Evolutionary conservation across 2,797 vertebrate species (phyloP).

Genomic region (Lepidocolaptes lacrymiger): DNA sequence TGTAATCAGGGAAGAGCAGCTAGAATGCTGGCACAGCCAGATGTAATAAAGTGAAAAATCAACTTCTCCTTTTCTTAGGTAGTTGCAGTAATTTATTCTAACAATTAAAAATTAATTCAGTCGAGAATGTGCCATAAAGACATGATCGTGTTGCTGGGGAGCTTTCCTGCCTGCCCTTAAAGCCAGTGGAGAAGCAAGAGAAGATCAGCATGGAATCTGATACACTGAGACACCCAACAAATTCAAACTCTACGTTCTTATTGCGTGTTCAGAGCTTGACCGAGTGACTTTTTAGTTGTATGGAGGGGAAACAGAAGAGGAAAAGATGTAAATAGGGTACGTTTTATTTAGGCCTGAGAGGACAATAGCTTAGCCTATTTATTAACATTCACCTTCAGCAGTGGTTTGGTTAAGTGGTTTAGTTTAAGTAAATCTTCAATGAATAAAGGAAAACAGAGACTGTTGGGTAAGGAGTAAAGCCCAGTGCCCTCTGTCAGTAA

Average conservation of each 20-base stretch:
- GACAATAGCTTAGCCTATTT: neutral
- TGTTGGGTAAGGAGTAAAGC: neutral
- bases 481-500: neutral
- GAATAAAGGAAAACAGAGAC: neutral
- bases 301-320: neutral
- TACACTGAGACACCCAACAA: neutral
- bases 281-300: neutral
- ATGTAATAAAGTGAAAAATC: conserved; percentile 37
- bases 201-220: neutral
- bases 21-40: neutral
- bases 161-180: neutral
- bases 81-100: conserved; percentile 19
- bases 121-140: neutral
- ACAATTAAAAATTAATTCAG: conserved; percentile 7
- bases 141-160: neutral
- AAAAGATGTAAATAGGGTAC: neutral
- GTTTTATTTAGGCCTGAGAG: neutral
- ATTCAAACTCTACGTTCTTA: neutral
- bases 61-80: neutral
- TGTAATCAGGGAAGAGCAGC: conserved; percentile 25
- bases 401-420: neutral
- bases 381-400: neutral
- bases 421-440: neutral
- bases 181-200: neutral
- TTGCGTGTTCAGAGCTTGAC: neutral